Percentiles rank a stretch among this genome's conserved stretches.
Evolutionary conservation across 2,113 vertebrate genomes (phyloP).

Genomic region (Leptodactylus fuscus): DNA sequence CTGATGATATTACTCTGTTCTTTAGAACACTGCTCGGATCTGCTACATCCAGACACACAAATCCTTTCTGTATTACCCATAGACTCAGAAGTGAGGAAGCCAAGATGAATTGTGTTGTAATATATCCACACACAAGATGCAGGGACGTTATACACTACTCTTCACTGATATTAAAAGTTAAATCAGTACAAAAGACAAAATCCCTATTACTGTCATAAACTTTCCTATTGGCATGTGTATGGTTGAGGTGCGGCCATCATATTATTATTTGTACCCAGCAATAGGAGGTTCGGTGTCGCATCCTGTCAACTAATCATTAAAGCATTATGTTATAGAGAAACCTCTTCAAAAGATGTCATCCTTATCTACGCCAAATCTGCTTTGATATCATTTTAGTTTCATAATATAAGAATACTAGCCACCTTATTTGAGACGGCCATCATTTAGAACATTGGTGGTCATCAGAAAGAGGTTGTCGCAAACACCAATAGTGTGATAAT

Average conservation of each 20-base stretch:
- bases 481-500: too few relatives aligned
- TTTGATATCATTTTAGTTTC: too few relatives aligned
- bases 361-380: too few relatives aligned
- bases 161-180: not conserved
- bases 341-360: too few relatives aligned
- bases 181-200: not conserved
- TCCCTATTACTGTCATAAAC: not conserved
- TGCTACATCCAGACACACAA: slow-evolving; percentile 5
- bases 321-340: too few relatives aligned
- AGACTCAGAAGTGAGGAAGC: not conserved
- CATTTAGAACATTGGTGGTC: too few relatives aligned
- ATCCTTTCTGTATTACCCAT: not conserved
- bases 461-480: too few relatives aligned
- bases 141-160: not conserved
- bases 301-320: too few relatives aligned
- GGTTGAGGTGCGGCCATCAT: not conserved
- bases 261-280: not conserved
- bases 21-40: not conserved
- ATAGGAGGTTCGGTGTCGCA: not conserved
- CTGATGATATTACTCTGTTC: not conserved
- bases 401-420: too few relatives aligned
- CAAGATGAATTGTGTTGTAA: not conserved
- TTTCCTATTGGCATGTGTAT: not conserved
- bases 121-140: not conserved
- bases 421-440: too few relatives aligned